Evolutionary conservation across 2,113 vertebrate genomes (phyloP).

Genomic region (Coptodon rendalli): DNA sequence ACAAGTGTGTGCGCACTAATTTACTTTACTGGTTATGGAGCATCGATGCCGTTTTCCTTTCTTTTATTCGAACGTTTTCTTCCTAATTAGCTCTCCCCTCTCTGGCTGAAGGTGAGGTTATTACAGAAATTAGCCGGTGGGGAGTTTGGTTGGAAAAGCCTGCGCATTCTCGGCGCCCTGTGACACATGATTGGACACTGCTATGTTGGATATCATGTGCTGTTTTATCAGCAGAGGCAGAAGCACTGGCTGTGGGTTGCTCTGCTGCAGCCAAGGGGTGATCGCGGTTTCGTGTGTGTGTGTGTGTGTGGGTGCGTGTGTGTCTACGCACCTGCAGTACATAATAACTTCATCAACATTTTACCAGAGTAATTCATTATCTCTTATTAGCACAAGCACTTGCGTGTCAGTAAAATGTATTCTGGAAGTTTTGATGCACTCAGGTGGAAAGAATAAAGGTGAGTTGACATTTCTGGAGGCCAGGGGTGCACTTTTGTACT

Average conservation of each 20-base stretch:
- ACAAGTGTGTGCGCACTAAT: slow-evolving; percentile 17
- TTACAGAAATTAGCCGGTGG: slow-evolving; percentile 31
- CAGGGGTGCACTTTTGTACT: neutral
- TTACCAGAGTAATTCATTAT: neutral
- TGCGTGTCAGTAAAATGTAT: neutral
- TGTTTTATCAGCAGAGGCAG: slow-evolving; percentile 2
- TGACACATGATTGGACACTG: slow-evolving; percentile 25
- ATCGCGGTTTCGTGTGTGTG: neutral
- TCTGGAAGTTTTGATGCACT: neutral
- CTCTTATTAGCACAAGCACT: neutral
- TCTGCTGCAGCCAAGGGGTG: neutral
- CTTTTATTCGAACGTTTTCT: slow-evolving; percentile 5
- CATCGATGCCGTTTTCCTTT: neutral
- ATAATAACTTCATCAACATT: neutral
- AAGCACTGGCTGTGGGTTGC: neutral
- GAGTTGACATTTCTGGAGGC: neutral
- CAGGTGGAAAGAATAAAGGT: neutral
- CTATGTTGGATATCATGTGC: slow-evolving; percentile 8
- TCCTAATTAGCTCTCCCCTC: slow-evolving; percentile 31
- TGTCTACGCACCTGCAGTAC: neutral
- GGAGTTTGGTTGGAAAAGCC: slow-evolving; percentile 22
- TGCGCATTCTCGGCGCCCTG: neutral
- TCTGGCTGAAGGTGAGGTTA: slow-evolving; percentile 30
- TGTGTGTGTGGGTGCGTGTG: neutral
- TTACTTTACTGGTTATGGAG: slow-evolving; percentile 26